Percentiles rank a stretch among this genome's conserved stretches.
Conservation (phyloP, 2,888 invertebrate species). For the Meiosimyza platycephala region DNA sequence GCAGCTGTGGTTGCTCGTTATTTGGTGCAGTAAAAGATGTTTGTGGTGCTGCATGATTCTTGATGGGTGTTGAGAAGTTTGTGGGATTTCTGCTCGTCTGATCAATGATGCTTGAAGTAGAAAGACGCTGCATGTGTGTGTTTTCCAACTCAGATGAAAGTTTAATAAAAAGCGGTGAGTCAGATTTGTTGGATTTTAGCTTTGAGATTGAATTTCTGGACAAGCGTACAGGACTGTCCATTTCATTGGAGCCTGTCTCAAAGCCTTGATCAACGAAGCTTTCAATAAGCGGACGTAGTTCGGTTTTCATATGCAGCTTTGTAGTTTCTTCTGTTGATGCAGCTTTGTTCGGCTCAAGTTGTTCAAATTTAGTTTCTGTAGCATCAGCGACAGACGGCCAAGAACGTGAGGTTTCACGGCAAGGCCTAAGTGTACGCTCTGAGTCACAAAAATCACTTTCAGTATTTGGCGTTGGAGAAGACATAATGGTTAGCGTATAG, state of each 20-base stretch:
- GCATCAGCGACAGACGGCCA: conserved; percentile 37
- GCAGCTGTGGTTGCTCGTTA: background rate
- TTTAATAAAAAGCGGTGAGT: conserved; percentile 35
- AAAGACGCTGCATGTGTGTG: background rate
- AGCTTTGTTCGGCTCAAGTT: conserved; percentile 12
- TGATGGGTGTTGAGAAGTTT: conserved; percentile 58
- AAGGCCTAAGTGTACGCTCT: conserved; percentile 49
- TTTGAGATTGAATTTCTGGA: background rate
- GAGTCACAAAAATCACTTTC: conserved; percentile 55
- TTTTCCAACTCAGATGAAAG: conserved; percentile 3
- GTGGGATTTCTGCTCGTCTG: conserved; percentile 42
- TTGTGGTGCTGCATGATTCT: conserved; percentile 37
- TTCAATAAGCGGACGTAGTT: conserved; percentile 43
- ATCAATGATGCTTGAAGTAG: conserved; percentile 1
- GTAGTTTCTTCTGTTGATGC: conserved; percentile 14
- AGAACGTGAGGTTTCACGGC: conserved; percentile 38
- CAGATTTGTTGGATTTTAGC: background rate
- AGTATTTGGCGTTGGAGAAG: conserved; percentile 56
- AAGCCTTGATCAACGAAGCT: conserved; percentile 62
- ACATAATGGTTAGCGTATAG: conserved; percentile 58
- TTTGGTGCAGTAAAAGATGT: conserved; percentile 17
- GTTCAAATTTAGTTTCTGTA: conserved; percentile 8
- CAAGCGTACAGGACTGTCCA: conserved; percentile 55
- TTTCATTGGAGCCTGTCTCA: conserved; percentile 59
- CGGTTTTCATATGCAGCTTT: background rate